A percentile compares a stretch with the other conserved stretches of the same genome.
These are phyloP conservation scores for Melospiza georgiana DNA, from an alignment of 2,113 vertebrate genomes.

Conservation along the genomic window DNA sequence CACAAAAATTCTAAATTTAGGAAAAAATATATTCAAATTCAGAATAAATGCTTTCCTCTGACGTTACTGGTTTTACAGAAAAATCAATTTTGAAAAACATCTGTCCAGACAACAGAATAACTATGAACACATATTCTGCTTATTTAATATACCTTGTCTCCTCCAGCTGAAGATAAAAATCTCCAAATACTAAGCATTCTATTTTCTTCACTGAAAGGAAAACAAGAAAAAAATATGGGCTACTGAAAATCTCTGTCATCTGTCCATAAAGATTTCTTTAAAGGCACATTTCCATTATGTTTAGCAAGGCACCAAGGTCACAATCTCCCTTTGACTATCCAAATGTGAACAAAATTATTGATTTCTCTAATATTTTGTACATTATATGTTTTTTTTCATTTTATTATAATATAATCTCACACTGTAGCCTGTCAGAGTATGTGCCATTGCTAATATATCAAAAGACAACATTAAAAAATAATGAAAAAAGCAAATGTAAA, in stretches of 20 bases:
- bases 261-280: neutral
- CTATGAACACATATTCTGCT: neutral
- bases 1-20: neutral
- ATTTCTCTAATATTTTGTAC: neutral
- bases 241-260: neutral
- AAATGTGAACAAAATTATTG: neutral
- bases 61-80: neutral
- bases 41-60: neutral
- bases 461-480: neutral
- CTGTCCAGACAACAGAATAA: neutral
- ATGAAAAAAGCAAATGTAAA: neutral
- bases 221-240: neutral
- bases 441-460: neutral
- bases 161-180: neutral
- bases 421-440: neutral
- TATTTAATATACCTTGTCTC: neutral
- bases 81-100: neutral
- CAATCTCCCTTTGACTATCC: neutral
- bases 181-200: neutral
- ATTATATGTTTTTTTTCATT: neutral
- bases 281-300: neutral
- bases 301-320: neutral
- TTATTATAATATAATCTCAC: neutral
- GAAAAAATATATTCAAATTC: neutral
- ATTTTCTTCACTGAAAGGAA: neutral